These are phyloP conservation scores for Solea senegalensis DNA, from an alignment of 2,113 vertebrate genomes.

Conservation along the genomic window DNA sequence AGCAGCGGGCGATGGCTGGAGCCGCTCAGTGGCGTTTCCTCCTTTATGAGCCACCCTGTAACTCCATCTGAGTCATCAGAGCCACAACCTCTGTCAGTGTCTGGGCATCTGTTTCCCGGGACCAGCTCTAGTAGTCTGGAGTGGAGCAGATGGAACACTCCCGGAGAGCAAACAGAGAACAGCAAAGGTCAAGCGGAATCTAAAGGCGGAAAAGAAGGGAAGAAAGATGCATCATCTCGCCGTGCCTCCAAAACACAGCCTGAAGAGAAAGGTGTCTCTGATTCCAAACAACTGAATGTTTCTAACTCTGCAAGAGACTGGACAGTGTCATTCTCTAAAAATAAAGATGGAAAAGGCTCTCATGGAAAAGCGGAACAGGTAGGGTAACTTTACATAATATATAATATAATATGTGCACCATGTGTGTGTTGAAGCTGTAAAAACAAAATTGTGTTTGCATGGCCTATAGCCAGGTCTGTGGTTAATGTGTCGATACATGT, in stretches of 20 bases:
- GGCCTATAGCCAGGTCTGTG: neutral
- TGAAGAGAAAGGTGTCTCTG: slow-evolving; percentile 85
- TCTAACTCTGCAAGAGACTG: slow-evolving; percentile 88
- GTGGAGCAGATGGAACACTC: slow-evolving; percentile 70
- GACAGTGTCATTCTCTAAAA: slow-evolving; percentile 79
- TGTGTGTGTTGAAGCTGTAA: neutral
- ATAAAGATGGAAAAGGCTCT: slow-evolving; percentile 83
- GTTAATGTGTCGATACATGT: slow-evolving; percentile 3
- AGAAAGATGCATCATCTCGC: slow-evolving; percentile 84
- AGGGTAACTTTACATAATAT: slow-evolving; percentile 23
- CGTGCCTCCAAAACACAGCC: slow-evolving; percentile 86
- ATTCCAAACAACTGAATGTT: slow-evolving; percentile 86
- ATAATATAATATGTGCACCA: neutral
- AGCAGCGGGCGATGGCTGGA: slow-evolving; percentile 72
- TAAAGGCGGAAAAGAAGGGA: slow-evolving; percentile 83
- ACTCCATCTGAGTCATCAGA: slow-evolving; percentile 80
- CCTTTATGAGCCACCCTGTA: slow-evolving; percentile 82
- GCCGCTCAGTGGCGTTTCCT: slow-evolving; percentile 79
- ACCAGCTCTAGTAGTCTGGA: slow-evolving; percentile 86
- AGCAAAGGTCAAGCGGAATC: slow-evolving; percentile 50
- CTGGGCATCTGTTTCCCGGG: slow-evolving; percentile 80
- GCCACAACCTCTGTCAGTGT: slow-evolving; percentile 77
- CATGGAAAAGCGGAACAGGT: slow-evolving; percentile 89
- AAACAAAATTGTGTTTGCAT: neutral
- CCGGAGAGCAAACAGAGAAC: slow-evolving; percentile 54